Evolutionary conservation across 2,797 vertebrate species (phyloP).

Genomic region (Paramormyrops hopkinsi): DNA sequence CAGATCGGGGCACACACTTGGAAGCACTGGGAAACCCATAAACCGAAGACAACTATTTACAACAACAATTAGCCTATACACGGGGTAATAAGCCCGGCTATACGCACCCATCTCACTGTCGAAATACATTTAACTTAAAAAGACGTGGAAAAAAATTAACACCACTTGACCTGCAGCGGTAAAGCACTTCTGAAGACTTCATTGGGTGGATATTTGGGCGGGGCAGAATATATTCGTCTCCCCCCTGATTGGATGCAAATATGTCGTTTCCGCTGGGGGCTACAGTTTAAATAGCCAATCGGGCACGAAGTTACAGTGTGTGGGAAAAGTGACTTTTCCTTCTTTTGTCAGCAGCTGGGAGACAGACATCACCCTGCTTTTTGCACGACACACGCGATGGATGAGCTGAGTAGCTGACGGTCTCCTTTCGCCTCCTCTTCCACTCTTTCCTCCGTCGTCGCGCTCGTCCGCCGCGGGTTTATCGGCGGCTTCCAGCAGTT

Average conservation of each 20-base stretch:
- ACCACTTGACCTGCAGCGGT: not conserved
- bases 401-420: constrained; percentile 73
- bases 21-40: not conserved
- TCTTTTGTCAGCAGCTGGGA: constrained; percentile 49
- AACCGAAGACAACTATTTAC: not conserved
- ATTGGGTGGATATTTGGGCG: not conserved
- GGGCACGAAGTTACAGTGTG: constrained; percentile 28
- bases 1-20: not conserved
- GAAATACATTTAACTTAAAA: not conserved
- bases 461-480: constrained; percentile 29
- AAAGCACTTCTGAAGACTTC: not conserved
- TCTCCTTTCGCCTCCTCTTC: constrained; percentile 64
- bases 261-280: not conserved
- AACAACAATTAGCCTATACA: not conserved
- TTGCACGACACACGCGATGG: constrained; percentile 58
- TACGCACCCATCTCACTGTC: not conserved
- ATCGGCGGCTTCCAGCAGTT: constrained; percentile 28
- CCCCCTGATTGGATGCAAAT: constrained; percentile 46
- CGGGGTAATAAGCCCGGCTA: not conserved
- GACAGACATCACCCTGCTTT: constrained; percentile 44
- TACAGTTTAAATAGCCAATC: constrained; percentile 67
- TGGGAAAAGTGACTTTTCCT: constrained; percentile 11
- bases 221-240: not conserved
- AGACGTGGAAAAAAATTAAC: not conserved
- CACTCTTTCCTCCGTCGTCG: constrained; percentile 60